Base-by-base conservation (phyloP, 37 sponge, comb jelly and placozoan species). In the Beroe ovata region DNA sequence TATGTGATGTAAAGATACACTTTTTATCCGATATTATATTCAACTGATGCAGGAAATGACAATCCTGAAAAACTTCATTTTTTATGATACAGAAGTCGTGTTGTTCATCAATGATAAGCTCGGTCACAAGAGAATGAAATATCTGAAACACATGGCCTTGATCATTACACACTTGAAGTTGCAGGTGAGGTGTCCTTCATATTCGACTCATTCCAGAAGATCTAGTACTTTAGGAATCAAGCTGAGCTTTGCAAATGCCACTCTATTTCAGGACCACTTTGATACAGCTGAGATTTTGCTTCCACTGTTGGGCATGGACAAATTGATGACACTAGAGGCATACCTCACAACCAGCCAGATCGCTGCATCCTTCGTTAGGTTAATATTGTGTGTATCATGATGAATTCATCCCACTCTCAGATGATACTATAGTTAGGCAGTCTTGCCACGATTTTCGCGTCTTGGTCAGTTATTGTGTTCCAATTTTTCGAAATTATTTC, bases 91-190 rank as follows among this genome's bases (percentile, higher is more conserved):
- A 47, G 69, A 66, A 18, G 69, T 8, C 1, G 69, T 66, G 18
- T 11, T 66, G 33, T 66, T 66, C 30, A 30, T 66, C 18, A 25
- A 66, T 25, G 69, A 66, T 1, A 66, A 66, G 36, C 69, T 66
- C 36, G 69, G 30, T 26, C 69, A 66, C 69, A 66, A 66, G 69
- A 66, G 36, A 30, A 66, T 37, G 19, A 66, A 66, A 30, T 66
- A 66, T 16, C 16, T 66, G 69, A 66, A 66, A 66, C 69, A 66
- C 69, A 66, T 66, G 69, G 69, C 69, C 16, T 37, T 32, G 18
- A 32, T 66, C 30, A 66, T 66, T 4, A 66, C 69, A 14, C 32
- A 66, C 8, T 37, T 66, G 8, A 66, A 66, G 8, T 30, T 66
- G 25, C 69, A 66, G 69, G 69, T 66, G 29, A 20, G 21, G 4